phyloP scores from a whole-genome alignment of 92 coral and sea anemone species.

The Hydrozoanthus gracilis region DNA sequence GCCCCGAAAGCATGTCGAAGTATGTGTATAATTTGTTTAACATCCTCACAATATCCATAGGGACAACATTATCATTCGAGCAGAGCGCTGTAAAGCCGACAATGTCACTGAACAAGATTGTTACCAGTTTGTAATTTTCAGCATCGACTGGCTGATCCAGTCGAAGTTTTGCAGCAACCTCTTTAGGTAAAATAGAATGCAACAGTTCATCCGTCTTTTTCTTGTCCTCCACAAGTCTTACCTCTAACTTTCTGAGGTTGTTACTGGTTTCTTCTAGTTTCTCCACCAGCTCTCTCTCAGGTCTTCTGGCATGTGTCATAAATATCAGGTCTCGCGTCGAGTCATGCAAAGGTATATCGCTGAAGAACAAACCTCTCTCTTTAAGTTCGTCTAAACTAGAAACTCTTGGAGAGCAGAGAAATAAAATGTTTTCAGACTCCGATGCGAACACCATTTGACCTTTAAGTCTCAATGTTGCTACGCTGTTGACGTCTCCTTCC shows the following conservation, averaged over 20 bases:
- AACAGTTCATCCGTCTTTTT: conserved; percentile 90
- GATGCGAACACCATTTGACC: conserved; percentile 98
- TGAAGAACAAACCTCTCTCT: conserved; percentile 76
- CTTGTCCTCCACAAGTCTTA: conserved; percentile 92
- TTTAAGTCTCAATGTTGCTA: conserved; percentile 76
- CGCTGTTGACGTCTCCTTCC: conserved; percentile 47
- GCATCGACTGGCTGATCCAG: conserved; percentile 95
- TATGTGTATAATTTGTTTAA: conserved; percentile 95
- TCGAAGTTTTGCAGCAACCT: conserved; percentile 95
- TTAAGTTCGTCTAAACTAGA: conserved; percentile 74
- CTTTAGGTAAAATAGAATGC: conserved; percentile 94
- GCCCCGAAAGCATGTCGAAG: conserved; percentile 96
- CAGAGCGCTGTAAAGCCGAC: conserved; percentile 99
- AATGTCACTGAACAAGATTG: conserved; percentile 95
- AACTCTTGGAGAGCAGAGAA: conserved; percentile 97
- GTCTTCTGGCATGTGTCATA: conserved; percentile 94
- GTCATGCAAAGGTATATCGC: conserved; percentile 95
- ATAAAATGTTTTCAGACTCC: conserved; percentile 81
- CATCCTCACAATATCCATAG: conserved; percentile 99
- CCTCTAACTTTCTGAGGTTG: conserved; percentile 89
- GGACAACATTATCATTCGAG: conserved; percentile 92
- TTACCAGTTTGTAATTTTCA: conserved; percentile 92
- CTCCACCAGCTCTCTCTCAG: conserved; percentile 96
- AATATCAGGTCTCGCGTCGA: conserved; percentile 99
- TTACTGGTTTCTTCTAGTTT: conserved; percentile 96